A percentile compares a stretch with the other conserved stretches of the same genome.
These are phyloP conservation scores for Phengaris arion DNA, from an alignment of 2,888 invertebrate genomes.

Conservation along the genomic window DNA sequence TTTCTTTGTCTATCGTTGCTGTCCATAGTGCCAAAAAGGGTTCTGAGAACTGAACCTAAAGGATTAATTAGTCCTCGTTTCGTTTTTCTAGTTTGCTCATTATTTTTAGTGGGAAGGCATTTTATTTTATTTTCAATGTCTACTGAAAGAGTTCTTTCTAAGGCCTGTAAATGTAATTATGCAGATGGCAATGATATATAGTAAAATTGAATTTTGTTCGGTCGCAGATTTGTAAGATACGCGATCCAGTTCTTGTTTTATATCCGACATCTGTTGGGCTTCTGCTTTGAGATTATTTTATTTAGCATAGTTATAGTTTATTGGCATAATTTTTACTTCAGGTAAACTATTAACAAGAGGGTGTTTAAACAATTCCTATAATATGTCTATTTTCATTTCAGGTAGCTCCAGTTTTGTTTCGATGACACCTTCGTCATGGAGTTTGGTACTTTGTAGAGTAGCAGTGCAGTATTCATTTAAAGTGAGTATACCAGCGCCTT, in stretches of 20 bases:
- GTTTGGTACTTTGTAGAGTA: background rate
- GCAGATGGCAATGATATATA: conserved; percentile 10
- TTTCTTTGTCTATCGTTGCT: too few relatives aligned
- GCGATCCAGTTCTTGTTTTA: conserved; percentile 11
- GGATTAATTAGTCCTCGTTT: too few relatives aligned
- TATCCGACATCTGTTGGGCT: conserved; percentile 14
- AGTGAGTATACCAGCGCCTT: background rate
- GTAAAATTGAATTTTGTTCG: background rate
- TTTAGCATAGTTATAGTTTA: conserved; percentile 8
- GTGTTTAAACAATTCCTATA: background rate
- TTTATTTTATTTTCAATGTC: background rate
- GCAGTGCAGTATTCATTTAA: background rate
- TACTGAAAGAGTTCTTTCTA: background rate
- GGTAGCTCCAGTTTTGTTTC: background rate
- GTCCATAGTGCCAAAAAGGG: too few relatives aligned
- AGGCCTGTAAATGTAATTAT: background rate
- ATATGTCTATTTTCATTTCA: background rate
- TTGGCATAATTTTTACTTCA: background rate
- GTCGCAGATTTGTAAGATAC: background rate
- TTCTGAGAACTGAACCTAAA: too few relatives aligned
- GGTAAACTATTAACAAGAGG: background rate
- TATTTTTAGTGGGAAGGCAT: background rate
- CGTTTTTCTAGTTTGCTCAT: background rate
- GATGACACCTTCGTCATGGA: background rate
- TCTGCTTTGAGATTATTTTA: conserved; percentile 6